Conservation (phyloP, 2,888 invertebrate species). For the Anaspis maculata region DNA sequence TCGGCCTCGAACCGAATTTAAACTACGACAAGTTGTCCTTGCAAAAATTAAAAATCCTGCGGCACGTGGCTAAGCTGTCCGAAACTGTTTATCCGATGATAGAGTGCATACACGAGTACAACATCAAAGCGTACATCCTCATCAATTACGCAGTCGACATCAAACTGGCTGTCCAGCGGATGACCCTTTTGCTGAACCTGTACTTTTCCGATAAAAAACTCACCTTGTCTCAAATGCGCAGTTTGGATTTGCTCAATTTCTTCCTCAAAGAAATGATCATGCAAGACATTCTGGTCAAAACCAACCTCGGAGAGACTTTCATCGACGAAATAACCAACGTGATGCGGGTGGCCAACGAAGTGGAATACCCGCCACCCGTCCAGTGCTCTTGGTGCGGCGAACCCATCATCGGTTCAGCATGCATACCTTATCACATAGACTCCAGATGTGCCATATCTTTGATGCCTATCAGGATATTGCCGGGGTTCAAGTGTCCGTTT, state of each 20-base stretch:
- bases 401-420: slow-evolving; percentile 34
- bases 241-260: slow-evolving; percentile 31
- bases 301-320: slow-evolving; percentile 29
- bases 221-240: slow-evolving; percentile 29
- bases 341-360: slow-evolving; percentile 28
- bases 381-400: slow-evolving; percentile 34
- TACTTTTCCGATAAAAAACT: slow-evolving; percentile 20
- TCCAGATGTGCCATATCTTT: slow-evolving; percentile 33
- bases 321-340: slow-evolving; percentile 28
- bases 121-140: slow-evolving; percentile 31
- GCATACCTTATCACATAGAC: slow-evolving; percentile 33
- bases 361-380: slow-evolving; percentile 29
- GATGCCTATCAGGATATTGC: slow-evolving; percentile 32
- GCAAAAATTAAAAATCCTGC: slow-evolving; percentile 29
- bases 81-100: slow-evolving; percentile 29
- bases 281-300: slow-evolving; percentile 28
- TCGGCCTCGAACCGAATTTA: slow-evolving; percentile 24
- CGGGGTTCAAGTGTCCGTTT: slow-evolving; percentile 32
- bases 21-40: slow-evolving; percentile 30
- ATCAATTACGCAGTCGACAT: slow-evolving; percentile 32
- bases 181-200: slow-evolving; percentile 26
- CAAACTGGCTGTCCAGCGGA: slow-evolving; percentile 27
- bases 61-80: slow-evolving; percentile 30
- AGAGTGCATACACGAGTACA: slow-evolving; percentile 23
- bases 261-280: slow-evolving; percentile 33